A percentile compares a stretch with the other conserved stretches of the same genome.
phyloP scores from a whole-genome alignment of 2,113 vertebrate genomes.

The Oncorhynchus mykiss region DNA sequence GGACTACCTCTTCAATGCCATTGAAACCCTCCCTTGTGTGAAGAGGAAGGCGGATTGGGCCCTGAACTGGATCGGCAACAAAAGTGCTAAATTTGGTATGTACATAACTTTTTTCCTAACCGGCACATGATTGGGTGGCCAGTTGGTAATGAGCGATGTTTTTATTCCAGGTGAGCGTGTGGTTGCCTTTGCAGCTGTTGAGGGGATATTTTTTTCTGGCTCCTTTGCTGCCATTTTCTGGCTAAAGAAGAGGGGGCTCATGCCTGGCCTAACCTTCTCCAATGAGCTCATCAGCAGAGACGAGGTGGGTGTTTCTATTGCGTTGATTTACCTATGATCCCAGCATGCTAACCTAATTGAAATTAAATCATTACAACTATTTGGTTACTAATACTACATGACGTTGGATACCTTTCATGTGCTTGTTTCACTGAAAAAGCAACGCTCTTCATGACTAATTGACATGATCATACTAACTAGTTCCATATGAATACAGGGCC shows the following conservation, averaged over 20 bases:
- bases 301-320: slow-evolving; percentile 75
- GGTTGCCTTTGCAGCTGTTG: slow-evolving; percentile 95
- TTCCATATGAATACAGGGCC: slow-evolving; percentile 73
- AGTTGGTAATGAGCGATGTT: not conserved
- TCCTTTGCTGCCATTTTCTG: slow-evolving; percentile 98
- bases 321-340: not conserved
- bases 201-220: slow-evolving; percentile 98
- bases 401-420: not conserved
- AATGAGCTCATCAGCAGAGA: slow-evolving; percentile 98
- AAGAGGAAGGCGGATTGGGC: slow-evolving; percentile 99
- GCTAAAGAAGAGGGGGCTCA: slow-evolving; percentile 96
- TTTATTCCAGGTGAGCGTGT: slow-evolving; percentile 84
- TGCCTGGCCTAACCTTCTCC: slow-evolving; percentile 98
- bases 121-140: not conserved
- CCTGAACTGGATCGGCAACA: slow-evolving; percentile 93
- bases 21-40: slow-evolving; percentile 91
- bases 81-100: slow-evolving; percentile 85
- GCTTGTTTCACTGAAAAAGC: not conserved
- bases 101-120: too few relatives aligned
- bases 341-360: too few relatives aligned
- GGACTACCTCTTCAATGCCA: slow-evolving; percentile 95
- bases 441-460: too few relatives aligned
- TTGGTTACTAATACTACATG: too few relatives aligned
- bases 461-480: not conserved
- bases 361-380: too few relatives aligned